phyloP scores from a whole-genome alignment of 2,797 vertebrate species.

The Loriculus beryllinus region DNA sequence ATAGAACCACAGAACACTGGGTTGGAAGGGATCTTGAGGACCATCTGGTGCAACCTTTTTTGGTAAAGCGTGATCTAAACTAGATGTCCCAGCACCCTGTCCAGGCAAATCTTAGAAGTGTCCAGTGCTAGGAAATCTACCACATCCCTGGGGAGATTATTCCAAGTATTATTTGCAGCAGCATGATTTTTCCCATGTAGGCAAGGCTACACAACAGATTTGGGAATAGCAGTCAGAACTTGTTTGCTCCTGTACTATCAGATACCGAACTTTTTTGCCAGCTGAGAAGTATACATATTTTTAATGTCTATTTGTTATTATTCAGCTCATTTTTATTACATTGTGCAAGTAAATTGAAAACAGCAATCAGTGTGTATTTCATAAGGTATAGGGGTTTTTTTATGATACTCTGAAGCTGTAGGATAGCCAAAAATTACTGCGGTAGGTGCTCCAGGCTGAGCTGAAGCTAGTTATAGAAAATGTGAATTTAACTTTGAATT shows the following conservation, averaged over 20 bases:
- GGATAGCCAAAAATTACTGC: not conserved
- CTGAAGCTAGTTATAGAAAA: not conserved
- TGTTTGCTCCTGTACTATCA: not conserved
- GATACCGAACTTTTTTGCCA: not conserved
- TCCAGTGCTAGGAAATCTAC: not conserved
- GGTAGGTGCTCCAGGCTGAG: not conserved
- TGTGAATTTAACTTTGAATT: not conserved
- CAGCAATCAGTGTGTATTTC: not conserved
- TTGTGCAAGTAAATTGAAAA: not conserved
- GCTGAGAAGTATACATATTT: not conserved
- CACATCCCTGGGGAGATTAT: not conserved
- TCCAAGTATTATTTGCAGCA: not conserved
- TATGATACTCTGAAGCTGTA: not conserved
- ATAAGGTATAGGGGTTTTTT: fast-evolving
- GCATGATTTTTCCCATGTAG: not conserved
- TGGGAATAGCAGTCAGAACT: not conserved
- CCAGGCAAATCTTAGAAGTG: not conserved
- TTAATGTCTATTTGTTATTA: not conserved
- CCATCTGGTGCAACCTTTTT: not conserved
- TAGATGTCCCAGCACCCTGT: not conserved
- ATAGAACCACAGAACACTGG: not conserved
- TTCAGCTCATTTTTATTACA: not conserved
- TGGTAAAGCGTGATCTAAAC: not conserved
- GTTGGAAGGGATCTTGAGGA: not conserved
- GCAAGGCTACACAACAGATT: not conserved